These are phyloP conservation scores for Hypsibius dujardini DNA, from an alignment of 1,140 invertebrate species.

Conservation along the genomic window DNA sequence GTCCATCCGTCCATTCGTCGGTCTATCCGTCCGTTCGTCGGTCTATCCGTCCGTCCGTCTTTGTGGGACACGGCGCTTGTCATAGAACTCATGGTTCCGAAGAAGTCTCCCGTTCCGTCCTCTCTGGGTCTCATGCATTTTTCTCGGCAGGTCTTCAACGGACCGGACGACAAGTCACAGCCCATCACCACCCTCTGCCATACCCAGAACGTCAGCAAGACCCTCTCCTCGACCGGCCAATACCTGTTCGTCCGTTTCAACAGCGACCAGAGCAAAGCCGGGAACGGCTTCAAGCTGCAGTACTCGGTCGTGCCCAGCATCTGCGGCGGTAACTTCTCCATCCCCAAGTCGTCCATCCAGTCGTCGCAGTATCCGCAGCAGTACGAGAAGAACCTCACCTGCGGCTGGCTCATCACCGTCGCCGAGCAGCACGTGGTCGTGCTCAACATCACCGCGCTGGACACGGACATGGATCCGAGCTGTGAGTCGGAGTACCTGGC, in stretches of 20 bases:
- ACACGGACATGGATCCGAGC: conserved; percentile 39
- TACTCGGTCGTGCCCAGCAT: conserved; percentile 39
- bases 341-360: conserved; percentile 43
- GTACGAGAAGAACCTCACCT: conserved; percentile 49
- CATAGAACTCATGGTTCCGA: too few relatives aligned
- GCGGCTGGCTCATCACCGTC: conserved; percentile 52
- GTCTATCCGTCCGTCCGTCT: too few relatives aligned
- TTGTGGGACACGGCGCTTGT: too few relatives aligned
- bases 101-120: too few relatives aligned
- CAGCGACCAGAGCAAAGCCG: conserved; percentile 38
- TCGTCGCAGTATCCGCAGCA: conserved; percentile 55
- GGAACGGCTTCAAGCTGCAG: conserved; percentile 44
- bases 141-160: conserved; percentile 51
- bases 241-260: conserved; percentile 47
- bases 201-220: conserved; percentile 29
- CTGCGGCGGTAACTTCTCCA: conserved; percentile 56
- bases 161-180: conserved; percentile 40
- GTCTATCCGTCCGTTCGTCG: too few relatives aligned
- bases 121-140: too few relatives aligned
- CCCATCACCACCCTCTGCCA: conserved; percentile 46
- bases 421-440: conserved; percentile 44
- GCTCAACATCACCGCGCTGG: conserved; percentile 43
- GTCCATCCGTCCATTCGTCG: too few relatives aligned
- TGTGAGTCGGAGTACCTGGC: conserved; percentile 43
- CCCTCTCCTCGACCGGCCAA: conserved; percentile 44